Conservation (phyloP, 1,140 invertebrate species). For the Stegodyphus dumicola region DNA sequence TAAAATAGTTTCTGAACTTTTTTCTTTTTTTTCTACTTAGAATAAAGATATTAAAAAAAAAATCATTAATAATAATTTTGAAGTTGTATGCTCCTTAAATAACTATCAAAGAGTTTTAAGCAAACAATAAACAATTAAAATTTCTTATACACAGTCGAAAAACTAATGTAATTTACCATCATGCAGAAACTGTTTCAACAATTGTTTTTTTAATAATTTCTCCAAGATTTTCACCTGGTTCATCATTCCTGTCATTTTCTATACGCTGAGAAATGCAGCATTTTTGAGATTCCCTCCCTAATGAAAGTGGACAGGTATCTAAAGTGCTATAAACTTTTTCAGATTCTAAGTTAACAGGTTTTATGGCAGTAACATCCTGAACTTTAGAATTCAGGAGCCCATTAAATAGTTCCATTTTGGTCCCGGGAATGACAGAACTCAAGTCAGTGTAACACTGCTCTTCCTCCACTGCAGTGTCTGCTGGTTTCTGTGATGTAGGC, state of each 20-base stretch:
- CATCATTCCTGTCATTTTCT: conserved; percentile 59
- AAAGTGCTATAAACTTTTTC: conserved; percentile 47
- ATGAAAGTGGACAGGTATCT: conserved; percentile 34
- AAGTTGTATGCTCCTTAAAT: too few species aligned
- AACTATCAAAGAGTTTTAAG: neutral
- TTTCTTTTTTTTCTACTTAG: too few species aligned
- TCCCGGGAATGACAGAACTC: conserved; percentile 62
- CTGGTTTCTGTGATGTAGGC: neutral
- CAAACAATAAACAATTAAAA: neutral
- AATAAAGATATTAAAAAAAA: too few species aligned
- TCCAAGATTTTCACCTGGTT: conserved; percentile 80
- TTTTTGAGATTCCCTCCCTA: conserved; percentile 25
- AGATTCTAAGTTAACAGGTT: conserved; percentile 52
- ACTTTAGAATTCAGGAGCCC: conserved; percentile 66
- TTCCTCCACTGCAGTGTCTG: conserved; percentile 30
- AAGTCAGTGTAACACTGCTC: conserved; percentile 64
- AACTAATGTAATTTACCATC: conserved; percentile 52
- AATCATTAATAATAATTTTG: too few species aligned
- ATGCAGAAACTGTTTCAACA: conserved; percentile 83
- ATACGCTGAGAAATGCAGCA: conserved; percentile 43
- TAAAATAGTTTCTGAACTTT: too few species aligned
- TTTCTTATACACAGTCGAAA: neutral
- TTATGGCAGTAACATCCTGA: conserved; percentile 58
- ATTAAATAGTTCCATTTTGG: conserved; percentile 67
- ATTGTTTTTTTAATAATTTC: conserved; percentile 94